Conservation (phyloP, 2,888 invertebrate species). For the Allygus modestus region DNA sequence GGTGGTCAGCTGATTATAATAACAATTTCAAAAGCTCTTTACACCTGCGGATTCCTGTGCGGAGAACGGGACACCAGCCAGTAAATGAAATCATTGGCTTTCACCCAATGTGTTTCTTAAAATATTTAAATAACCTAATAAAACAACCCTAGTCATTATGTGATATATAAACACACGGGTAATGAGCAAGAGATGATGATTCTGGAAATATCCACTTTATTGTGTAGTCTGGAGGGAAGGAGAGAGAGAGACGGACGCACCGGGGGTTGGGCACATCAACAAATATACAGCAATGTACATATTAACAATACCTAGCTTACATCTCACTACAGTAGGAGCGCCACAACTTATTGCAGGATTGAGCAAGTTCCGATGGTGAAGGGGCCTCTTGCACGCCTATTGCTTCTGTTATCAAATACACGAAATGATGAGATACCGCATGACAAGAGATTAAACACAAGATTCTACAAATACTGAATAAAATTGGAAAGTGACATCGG, state of each 20-base stretch:
- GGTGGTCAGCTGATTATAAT: too few species aligned
- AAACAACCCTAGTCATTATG: too few species aligned
- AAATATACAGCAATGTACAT: conserved; percentile 58
- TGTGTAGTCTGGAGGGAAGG: neutral
- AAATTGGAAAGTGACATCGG: neutral
- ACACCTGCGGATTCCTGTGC: too few species aligned
- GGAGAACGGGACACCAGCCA: too few species aligned
- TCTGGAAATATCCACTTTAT: conserved; percentile 56
- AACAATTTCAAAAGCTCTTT: too few species aligned
- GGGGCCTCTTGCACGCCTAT: conserved; percentile 32
- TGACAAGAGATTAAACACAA: neutral
- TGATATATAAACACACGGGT: neutral
- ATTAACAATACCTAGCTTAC: conserved; percentile 53
- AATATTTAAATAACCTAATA: too few species aligned
- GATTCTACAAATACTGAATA: neutral
- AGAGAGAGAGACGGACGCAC: conserved; percentile 13
- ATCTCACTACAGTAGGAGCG: neutral
- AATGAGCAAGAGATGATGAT: conserved; percentile 4
- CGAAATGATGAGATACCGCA: neutral
- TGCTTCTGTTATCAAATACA: conserved; percentile 27
- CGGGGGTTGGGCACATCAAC: conserved; percentile 33
- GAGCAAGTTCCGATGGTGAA: conserved; percentile 26
- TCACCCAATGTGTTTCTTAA: too few species aligned
- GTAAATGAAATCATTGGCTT: too few species aligned
- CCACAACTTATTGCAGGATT: conserved; percentile 48